A percentile compares a stretch with the other conserved stretches of the same genome.
Evolutionary conservation across 2,113 vertebrate genomes (phyloP).

Genomic region (Barnardius zonarius): DNA sequence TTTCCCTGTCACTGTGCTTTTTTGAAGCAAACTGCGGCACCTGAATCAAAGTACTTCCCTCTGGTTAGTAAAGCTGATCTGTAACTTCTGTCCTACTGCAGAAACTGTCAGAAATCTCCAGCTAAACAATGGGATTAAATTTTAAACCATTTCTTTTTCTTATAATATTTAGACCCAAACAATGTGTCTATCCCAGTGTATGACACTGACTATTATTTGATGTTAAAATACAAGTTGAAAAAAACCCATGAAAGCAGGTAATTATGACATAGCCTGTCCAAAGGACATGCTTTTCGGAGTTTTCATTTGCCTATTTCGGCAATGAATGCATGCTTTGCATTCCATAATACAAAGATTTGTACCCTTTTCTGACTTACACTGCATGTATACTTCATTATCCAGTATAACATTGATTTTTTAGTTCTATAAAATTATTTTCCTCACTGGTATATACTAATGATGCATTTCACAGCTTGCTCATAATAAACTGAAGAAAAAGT

Average conservation of each 20-base stretch:
- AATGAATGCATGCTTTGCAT: neutral
- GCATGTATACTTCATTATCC: neutral
- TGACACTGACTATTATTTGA: neutral
- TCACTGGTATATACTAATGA: neutral
- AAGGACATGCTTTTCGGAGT: neutral
- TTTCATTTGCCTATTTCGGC: neutral
- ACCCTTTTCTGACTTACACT: neutral
- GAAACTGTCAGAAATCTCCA: neutral
- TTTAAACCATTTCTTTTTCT: neutral
- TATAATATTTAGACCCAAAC: neutral
- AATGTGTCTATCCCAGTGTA: neutral
- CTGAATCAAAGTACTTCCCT: neutral
- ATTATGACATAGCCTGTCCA: neutral
- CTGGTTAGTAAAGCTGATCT: neutral
- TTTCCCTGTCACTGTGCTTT: neutral
- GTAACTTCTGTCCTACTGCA: neutral
- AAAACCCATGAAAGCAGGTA: neutral
- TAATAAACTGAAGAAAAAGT: neutral
- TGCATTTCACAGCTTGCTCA: neutral
- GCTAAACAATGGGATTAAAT: neutral
- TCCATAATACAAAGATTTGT: neutral
- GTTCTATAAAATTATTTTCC: neutral
- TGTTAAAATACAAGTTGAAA: neutral
- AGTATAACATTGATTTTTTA: neutral
- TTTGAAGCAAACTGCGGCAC: neutral